phyloP scores from a whole-genome alignment of 1,140 invertebrate genomes.

The Andricus grossulariae region DNA sequence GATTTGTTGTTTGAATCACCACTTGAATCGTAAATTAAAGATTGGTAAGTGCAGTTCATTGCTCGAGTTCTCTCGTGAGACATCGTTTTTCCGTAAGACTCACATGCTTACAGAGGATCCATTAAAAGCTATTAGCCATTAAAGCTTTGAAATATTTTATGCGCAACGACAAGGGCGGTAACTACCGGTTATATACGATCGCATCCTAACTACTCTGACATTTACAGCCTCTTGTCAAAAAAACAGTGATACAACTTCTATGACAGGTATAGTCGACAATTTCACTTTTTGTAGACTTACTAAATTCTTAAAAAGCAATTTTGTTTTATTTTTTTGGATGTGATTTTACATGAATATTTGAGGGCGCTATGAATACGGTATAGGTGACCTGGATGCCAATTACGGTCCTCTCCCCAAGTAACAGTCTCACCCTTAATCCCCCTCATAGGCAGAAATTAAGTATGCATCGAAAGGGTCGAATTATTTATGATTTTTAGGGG shows the following conservation, averaged over 20 bases:
- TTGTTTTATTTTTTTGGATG: background rate
- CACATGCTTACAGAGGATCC: slow-evolving; percentile 50
- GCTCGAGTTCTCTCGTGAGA: slow-evolving; percentile 27
- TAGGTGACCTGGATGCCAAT: slow-evolving; percentile 12
- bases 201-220: slow-evolving; percentile 38
- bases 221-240: slow-evolving; percentile 49
- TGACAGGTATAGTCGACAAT: background rate
- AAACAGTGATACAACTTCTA: slow-evolving; percentile 33
- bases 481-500: slow-evolving; percentile 39
- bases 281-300: background rate
- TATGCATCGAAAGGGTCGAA: slow-evolving; percentile 33
- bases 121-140: slow-evolving; percentile 69
- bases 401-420: slow-evolving; percentile 11
- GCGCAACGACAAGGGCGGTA: slow-evolving; percentile 56
- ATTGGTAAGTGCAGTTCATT: slow-evolving; percentile 35
- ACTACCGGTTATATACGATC: slow-evolving; percentile 51
- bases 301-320: no score
- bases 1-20: no score
- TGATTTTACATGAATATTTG: slow-evolving; percentile 13
- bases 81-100: slow-evolving; percentile 40
- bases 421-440: slow-evolving; percentile 35
- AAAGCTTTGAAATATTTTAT: slow-evolving; percentile 68
- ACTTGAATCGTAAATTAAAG: slow-evolving; percentile 23
- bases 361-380: slow-evolving; percentile 5
- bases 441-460: slow-evolving; percentile 33